Conservation (phyloP, 2,888 invertebrate species). For the Lepas anatifera region DNA sequence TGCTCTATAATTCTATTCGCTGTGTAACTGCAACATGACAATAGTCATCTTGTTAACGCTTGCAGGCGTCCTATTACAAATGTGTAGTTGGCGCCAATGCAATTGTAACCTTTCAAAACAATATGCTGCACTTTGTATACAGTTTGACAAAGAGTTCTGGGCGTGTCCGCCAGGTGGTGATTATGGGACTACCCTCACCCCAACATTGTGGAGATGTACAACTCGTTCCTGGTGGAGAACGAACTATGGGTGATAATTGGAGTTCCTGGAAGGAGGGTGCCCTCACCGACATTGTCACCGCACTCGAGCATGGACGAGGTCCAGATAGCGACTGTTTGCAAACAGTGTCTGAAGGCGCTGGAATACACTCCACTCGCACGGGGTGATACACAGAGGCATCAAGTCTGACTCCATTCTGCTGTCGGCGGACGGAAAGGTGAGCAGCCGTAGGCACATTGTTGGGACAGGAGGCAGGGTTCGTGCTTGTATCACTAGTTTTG, state of each 20-base stretch:
- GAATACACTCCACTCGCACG: conserved; percentile 94
- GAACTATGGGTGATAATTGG: conserved; percentile 99
- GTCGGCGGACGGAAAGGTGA: conserved; percentile 84
- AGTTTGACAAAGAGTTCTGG: too few relatives aligned
- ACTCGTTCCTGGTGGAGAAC: conserved; percentile 83
- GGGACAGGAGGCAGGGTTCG: too few relatives aligned
- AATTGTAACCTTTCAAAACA: too few relatives aligned
- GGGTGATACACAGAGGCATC: conserved; percentile 94
- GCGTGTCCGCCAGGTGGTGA: conserved; percentile 58
- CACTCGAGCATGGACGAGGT: conserved; percentile 94
- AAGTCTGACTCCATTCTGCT: conserved; percentile 96
- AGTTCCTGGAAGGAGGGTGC: conserved; percentile 95
- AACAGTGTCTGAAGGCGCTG: conserved; percentile 74
- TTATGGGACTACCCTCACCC: conserved; percentile 98
- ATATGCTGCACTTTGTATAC: too few relatives aligned
- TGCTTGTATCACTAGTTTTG: too few relatives aligned
- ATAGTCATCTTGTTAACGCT: too few relatives aligned
- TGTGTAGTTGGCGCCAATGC: too few relatives aligned
- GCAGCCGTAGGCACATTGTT: too few relatives aligned
- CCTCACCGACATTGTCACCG: conserved; percentile 96
- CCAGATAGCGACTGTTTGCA: conserved; percentile 95
- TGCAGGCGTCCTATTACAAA: too few relatives aligned
- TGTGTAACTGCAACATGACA: too few relatives aligned
- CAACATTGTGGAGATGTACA: conserved; percentile 98
- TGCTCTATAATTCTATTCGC: too few relatives aligned